A percentile compares a stretch with the other conserved stretches of the same genome.
These are phyloP conservation scores for Eledona agricola DNA, from an alignment of 2,888 invertebrate genomes.

Conservation along the genomic window DNA sequence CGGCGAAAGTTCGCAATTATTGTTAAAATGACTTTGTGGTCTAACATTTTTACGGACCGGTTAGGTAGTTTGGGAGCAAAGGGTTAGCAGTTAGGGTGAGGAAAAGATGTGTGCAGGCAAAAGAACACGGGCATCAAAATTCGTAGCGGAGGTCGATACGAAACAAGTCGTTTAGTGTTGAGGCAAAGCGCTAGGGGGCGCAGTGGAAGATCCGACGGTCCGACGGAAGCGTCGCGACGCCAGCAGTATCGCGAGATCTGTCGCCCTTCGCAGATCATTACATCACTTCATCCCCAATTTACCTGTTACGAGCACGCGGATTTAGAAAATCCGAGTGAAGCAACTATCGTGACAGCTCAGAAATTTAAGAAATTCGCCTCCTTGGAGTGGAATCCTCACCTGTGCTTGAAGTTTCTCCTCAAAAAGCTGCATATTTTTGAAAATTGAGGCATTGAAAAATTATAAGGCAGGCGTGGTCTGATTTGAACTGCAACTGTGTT, in stretches of 20 bases:
- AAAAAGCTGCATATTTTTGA: constrained; percentile 19
- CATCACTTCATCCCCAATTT: constrained; percentile 21
- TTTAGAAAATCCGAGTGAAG: constrained; percentile 2
- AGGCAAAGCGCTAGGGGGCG: constrained; percentile 47
- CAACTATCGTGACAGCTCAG: constrained; percentile 22
- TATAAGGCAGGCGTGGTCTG: constrained; percentile 38
- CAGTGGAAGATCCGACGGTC: constrained; percentile 43
- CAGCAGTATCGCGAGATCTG: constrained; percentile 49
- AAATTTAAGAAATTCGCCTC: not conserved
- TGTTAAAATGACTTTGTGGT: constrained; percentile 25
- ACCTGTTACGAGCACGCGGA: constrained; percentile 44
- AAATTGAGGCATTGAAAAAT: constrained; percentile 22
- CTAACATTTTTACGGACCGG: constrained; percentile 28
- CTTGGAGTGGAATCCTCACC: not conserved
- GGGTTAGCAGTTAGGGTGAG: constrained; percentile 24
- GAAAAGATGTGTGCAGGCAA: constrained; percentile 32
- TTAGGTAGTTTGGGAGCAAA: constrained; percentile 28
- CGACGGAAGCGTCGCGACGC: constrained; percentile 49
- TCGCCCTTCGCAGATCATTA: constrained; percentile 28
- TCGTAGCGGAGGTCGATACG: constrained; percentile 44
- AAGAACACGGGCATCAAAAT: constrained; percentile 38
- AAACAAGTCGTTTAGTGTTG: constrained; percentile 40
- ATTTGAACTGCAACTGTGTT: constrained; percentile 33
- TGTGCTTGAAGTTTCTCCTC: constrained; percentile 5
- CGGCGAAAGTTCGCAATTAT: too few relatives aligned